A percentile compares a stretch with the other conserved stretches of the same genome.
phyloP scores from a whole-genome alignment of 2,888 invertebrate genomes.

The Euplexia lucipara region DNA sequence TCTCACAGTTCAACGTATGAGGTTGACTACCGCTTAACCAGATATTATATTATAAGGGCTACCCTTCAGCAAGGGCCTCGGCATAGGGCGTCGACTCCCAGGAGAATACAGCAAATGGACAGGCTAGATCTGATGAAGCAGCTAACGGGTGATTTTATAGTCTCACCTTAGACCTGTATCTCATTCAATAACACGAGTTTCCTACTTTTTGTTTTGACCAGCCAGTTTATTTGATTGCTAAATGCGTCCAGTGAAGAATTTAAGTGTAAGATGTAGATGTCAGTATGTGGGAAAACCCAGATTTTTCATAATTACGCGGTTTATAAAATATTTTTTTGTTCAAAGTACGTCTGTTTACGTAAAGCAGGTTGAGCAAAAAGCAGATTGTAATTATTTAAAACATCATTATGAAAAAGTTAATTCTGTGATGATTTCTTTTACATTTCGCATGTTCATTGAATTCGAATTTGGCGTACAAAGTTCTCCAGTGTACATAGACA shows the following conservation, averaged over 20 bases:
- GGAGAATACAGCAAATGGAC: too few species aligned
- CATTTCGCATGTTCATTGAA: background rate
- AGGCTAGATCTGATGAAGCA: too few species aligned
- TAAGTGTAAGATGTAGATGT: background rate
- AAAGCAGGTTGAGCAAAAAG: constrained; percentile 16
- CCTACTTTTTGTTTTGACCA: too few species aligned
- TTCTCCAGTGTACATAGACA: background rate
- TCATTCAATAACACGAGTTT: too few species aligned
- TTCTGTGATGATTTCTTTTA: background rate
- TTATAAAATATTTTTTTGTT: constrained; percentile 19
- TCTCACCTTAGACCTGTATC: too few species aligned
- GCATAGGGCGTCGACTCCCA: too few species aligned
- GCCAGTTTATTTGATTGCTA: background rate
- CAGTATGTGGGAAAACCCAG: constrained; percentile 20
- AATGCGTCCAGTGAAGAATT: constrained; percentile 10
- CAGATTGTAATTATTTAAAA: background rate
- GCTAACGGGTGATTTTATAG: background rate
- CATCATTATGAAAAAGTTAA: background rate
- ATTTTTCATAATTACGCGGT: constrained; percentile 1
- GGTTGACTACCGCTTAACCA: too few species aligned
- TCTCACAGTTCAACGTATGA: too few species aligned
- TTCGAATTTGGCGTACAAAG: background rate
- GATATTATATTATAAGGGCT: too few species aligned
- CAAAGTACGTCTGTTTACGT: background rate
- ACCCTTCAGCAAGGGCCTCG: too few species aligned